These are phyloP conservation scores for Erebia epiphron DNA, from an alignment of 2,888 invertebrate species.

Conservation along the genomic window DNA sequence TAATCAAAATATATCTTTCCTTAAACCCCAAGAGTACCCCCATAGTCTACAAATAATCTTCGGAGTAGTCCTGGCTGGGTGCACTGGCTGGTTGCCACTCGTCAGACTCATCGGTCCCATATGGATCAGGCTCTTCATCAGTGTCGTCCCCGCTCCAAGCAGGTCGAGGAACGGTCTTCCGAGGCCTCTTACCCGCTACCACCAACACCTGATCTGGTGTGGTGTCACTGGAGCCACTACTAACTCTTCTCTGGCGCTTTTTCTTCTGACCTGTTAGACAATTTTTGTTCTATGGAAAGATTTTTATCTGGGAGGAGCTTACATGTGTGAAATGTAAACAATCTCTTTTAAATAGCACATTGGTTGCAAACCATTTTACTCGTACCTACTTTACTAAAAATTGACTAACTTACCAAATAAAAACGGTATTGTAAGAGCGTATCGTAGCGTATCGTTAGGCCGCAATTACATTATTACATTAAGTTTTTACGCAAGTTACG, in stretches of 20 bases:
- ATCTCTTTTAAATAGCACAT: too few relatives aligned
- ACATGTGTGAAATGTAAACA: too few relatives aligned
- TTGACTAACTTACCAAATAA: too few relatives aligned
- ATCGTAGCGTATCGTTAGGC: too few relatives aligned
- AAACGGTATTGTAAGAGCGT: too few relatives aligned
- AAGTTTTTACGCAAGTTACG: too few relatives aligned
- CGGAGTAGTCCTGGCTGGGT: slow-evolving; percentile 53
- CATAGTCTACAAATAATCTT: slow-evolving; percentile 31
- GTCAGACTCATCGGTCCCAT: slow-evolving; percentile 72
- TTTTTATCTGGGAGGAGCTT: too few relatives aligned
- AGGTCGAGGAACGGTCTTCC: slow-evolving; percentile 50
- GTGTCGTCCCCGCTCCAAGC: slow-evolving; percentile 52
- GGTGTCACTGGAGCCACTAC: slow-evolving; percentile 30
- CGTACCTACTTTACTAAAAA: too few relatives aligned
- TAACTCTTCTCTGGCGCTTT: slow-evolving; percentile 27
- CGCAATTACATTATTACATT: too few relatives aligned
- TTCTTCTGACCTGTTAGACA: slow-evolving; percentile 42
- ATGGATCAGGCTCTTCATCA: slow-evolving; percentile 71
- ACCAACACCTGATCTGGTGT: slow-evolving; percentile 45
- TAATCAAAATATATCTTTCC: background rate
- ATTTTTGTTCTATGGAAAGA: slow-evolving; percentile 10
- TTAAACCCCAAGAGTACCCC: background rate
- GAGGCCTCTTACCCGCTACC: slow-evolving; percentile 48
- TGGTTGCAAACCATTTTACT: too few relatives aligned
- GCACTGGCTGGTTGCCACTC: slow-evolving; percentile 72